Percentiles rank a stretch among this genome's conserved stretches.
phyloP scores from a whole-genome alignment of 2,113 vertebrate genomes.

The Phasianus colchicus region DNA sequence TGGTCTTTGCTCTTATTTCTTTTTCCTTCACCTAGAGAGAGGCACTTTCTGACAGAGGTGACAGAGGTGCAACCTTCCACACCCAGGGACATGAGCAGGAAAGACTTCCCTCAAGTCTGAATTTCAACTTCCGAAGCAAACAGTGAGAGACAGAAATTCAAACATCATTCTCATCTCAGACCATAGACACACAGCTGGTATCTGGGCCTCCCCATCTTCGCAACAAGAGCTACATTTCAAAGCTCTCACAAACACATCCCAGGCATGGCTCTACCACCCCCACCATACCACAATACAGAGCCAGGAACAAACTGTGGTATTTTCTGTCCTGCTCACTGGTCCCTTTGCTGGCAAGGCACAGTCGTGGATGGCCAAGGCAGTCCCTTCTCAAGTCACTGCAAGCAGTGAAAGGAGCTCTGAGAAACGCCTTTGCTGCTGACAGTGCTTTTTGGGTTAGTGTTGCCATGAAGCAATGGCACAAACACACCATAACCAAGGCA shows the following conservation, averaged over 20 bases:
- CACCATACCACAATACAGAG: background rate
- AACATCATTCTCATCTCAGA: background rate
- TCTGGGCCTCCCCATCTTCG: background rate
- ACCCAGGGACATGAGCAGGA: background rate
- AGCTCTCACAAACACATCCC: background rate
- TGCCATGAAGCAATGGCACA: slow-evolving; percentile 52
- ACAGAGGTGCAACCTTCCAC: background rate
- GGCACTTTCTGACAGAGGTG: background rate
- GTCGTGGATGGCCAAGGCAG: background rate
- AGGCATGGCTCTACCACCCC: background rate
- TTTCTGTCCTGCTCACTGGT: background rate
- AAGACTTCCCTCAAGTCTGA: background rate
- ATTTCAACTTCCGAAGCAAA: background rate
- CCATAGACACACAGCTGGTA: background rate
- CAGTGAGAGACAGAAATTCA: background rate
- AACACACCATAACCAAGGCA: slow-evolving; percentile 32
- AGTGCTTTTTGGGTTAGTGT: background rate
- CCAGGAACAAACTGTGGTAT: background rate
- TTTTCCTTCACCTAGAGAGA: background rate
- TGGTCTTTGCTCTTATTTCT: background rate
- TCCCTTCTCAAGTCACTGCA: background rate
- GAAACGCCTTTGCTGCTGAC: background rate
- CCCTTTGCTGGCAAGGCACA: background rate
- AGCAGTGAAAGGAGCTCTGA: background rate
- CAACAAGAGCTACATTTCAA: background rate